Evolutionary conservation across 2,888 invertebrate genomes (phyloP).

Genomic region (Drosophila nr. perissopoda): DNA sequence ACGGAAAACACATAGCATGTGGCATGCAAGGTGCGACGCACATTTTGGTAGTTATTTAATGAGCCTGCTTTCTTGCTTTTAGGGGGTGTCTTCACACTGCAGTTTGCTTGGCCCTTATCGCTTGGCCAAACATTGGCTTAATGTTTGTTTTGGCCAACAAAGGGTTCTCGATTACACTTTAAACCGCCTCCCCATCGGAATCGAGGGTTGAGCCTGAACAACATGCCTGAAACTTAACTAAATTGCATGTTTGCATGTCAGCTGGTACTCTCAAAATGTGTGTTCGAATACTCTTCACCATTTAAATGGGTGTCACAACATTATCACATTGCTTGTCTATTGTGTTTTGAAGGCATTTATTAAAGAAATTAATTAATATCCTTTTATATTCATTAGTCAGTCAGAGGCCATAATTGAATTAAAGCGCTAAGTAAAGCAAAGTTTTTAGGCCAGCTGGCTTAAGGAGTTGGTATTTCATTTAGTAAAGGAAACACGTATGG

Average conservation of each 20-base stretch:
- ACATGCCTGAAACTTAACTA: conserved; percentile 36
- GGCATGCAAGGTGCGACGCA: conserved; percentile 54
- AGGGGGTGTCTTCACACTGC: conserved; percentile 44
- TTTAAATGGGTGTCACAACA: conserved; percentile 21
- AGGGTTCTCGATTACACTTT: conserved; percentile 60
- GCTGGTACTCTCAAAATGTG: conserved; percentile 43
- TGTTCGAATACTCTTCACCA: conserved; percentile 25
- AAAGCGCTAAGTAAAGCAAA: neutral
- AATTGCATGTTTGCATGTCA: conserved; percentile 70
- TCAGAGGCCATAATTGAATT: neutral
- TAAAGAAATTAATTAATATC: neutral
- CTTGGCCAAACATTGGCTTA: conserved; percentile 51
- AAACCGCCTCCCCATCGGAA: conserved; percentile 21
- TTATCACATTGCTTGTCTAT: conserved; percentile 19
- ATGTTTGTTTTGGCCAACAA: conserved; percentile 58
- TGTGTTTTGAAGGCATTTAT: neutral
- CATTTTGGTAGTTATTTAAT: conserved; percentile 69
- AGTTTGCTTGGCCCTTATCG: conserved; percentile 51
- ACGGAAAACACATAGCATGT: conserved; percentile 27
- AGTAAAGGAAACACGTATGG: no score
- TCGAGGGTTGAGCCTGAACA: conserved; percentile 30
- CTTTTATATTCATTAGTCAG: neutral
- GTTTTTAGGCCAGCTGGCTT: neutral
- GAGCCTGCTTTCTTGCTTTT: conserved; percentile 19
- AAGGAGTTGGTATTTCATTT: neutral